Conservation (phyloP, 2,888 invertebrate genomes). For the Cistogaster globosa region DNA sequence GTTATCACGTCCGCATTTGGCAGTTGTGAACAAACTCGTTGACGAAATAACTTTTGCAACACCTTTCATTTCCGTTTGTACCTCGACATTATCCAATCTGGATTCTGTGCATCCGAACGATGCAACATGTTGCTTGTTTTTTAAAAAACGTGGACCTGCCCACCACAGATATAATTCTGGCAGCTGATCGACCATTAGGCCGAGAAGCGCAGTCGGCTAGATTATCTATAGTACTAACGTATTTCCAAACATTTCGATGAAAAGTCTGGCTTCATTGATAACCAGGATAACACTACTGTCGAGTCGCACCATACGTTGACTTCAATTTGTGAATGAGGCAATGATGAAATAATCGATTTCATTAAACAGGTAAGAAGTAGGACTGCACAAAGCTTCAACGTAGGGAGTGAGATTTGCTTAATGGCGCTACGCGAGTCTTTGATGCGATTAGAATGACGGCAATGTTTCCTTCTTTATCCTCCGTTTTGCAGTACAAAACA, state of each 20-base stretch:
- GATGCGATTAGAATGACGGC: slow-evolving; percentile 5
- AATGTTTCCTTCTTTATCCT: not conserved
- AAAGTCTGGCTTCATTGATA: slow-evolving; percentile 12
- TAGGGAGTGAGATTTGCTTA: slow-evolving; percentile 7
- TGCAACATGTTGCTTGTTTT: too few species aligned
- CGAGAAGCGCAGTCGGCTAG: slow-evolving; percentile 48
- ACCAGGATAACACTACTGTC: not conserved
- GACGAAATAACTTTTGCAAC: too few species aligned
- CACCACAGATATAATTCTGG: not conserved
- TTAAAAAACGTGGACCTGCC: too few species aligned
- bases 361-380: slow-evolving; percentile 32
- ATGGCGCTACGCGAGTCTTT: slow-evolving; percentile 40
- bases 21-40: too few species aligned
- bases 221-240: slow-evolving; percentile 6
- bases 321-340: too few species aligned
- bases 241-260: not conserved
- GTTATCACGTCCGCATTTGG: too few species aligned
- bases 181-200: not conserved
- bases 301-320: too few species aligned
- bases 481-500: slow-evolving; percentile 4
- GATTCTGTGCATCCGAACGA: too few species aligned
- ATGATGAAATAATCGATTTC: not conserved
- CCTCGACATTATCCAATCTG: too few species aligned
- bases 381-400: slow-evolving; percentile 10
- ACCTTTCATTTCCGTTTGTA: too few species aligned